Evolutionary conservation across 2,888 invertebrate species (phyloP), one percentile per base, ranked within the genome.

Genomic region (Agrochola macilenta): DNA sequence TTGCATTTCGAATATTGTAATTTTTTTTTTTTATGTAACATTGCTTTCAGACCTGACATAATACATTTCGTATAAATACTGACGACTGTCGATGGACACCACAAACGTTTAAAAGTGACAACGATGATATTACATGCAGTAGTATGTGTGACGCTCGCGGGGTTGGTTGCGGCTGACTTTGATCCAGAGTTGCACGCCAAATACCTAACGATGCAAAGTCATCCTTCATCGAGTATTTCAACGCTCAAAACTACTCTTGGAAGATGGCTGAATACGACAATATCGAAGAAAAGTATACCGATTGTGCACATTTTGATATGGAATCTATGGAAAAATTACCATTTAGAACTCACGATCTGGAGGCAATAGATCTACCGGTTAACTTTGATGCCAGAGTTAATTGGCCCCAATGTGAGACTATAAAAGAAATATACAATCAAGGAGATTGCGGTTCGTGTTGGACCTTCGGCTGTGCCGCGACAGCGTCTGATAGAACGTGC

Each of bases 401-500:
- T 5, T 85, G 85, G 86, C 70, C 73, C 0, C 5, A 74, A 20
- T 85, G 85, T 72, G 46, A 83, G 14, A 78, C 58, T n/a, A 85
- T 80, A 52, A 74, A 46, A 65, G 65, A 74, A 20, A 43, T 80
- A 12, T 69, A 78, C 17, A 0, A 76, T 49, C 87, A 87, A 80
- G 78, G 63, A 0, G 0, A 1, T 0, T 87, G 87, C 12, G 76
- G 71, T 26, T 80, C 87, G 0, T 83, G 87, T 39, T 87, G 85
- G 83, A 12, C 83, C 0, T 87, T 87, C 5, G 87, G 75, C 35
- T 14, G 66, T 8, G 85, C 69, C 4, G 75, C 75, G 0, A 68
- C 79, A 52, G 83, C 85, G 0, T 83, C 87, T 7, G 87, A 87
- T n/a, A 83, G 87, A 78, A 81, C 68, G 2, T 87, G 87, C 46